Base-by-base conservation (phyloP, 2,113 vertebrate genomes). In the Hypanus sabinus region DNA sequence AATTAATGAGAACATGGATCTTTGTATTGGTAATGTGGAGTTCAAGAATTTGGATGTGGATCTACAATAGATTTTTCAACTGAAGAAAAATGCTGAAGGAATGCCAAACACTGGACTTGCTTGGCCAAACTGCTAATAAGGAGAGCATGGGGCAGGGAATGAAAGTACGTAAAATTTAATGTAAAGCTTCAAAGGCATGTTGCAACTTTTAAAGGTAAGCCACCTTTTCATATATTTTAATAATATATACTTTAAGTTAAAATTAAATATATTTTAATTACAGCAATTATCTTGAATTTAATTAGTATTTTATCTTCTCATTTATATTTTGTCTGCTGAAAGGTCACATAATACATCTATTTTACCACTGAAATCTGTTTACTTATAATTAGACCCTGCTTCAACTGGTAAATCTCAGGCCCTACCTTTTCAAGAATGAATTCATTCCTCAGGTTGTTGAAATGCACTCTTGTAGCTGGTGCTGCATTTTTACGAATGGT, bases 251-350 rank as follows among this genome's bases (percentile, higher is more conserved):
- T 38, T 68, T 14, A 70, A 70, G 16, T 22, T 70, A 70, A 91
- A 91, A 87, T 87, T 60, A 87, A 57, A 87, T 65, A 68, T 91
- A 91, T 91, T 70, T 38, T 36, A 91, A 70, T 91, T 91, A 91
- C 27, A 91, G 33, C 88, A 91, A 85, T 85, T 85, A 85, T 27
- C 46, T 60, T 65, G n/a, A 91, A 20, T 62, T 18, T 70, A 70
- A 91, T 91, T 91, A 91, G 16, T 62, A 22, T 91, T 70, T 91
- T 65, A 60, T 90, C 62, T 70, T 0, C 62, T 91, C 8, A 91
- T 91, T 70, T 91, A 70, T 6, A 33, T 24, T 91, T n/a, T 36
- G n/a, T 24, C 65, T 36, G 33, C 33, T 22, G 22, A 18, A 22
- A 30, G 33, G 36, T 36, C 0, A 11, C 62, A 46, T 46, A 46